Evolutionary conservation across 2,797 vertebrate species (phyloP).

Genomic region (Enteromius mattozi): DNA sequence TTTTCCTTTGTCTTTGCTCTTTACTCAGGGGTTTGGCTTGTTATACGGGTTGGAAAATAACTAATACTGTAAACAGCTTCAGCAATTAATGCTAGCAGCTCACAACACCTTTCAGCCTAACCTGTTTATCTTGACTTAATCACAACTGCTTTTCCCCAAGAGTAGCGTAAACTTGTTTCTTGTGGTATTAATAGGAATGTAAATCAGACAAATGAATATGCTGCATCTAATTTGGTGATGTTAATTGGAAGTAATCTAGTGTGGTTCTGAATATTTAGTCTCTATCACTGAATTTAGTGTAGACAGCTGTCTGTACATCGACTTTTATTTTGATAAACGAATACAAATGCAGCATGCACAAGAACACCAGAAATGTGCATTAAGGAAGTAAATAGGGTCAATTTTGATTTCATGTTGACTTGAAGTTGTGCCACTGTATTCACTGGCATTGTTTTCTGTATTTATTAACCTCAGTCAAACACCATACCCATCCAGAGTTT

Average conservation of each 20-base stretch:
- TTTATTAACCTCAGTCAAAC: too few relatives aligned
- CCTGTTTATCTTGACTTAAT: constrained; percentile 35
- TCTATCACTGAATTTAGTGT: constrained; percentile 1
- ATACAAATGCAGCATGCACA: background rate
- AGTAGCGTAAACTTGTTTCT: constrained; percentile 51
- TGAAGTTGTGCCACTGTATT: background rate
- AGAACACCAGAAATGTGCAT: background rate
- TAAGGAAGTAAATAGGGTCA: background rate
- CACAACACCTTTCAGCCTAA: constrained; percentile 28
- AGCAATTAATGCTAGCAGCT: constrained; percentile 47
- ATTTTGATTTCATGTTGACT: background rate
- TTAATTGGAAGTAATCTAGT: constrained; percentile 54
- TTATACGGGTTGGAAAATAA: constrained; percentile 27
- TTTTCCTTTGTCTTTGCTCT: background rate
- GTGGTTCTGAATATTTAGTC: constrained; percentile 37
- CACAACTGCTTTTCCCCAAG: constrained; percentile 9
- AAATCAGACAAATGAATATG: constrained; percentile 55
- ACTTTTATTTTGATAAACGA: background rate
- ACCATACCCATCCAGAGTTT: background rate
- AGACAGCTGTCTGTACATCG: background rate
- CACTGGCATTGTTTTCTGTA: background rate
- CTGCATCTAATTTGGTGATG: constrained; percentile 55
- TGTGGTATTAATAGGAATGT: constrained; percentile 56
- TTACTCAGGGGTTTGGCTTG: background rate
- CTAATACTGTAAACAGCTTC: constrained; percentile 26